Percentiles rank a stretch among this genome's conserved stretches.
phyloP scores from a whole-genome alignment of 2,888 invertebrate species.

The Chrysolina americana region DNA sequence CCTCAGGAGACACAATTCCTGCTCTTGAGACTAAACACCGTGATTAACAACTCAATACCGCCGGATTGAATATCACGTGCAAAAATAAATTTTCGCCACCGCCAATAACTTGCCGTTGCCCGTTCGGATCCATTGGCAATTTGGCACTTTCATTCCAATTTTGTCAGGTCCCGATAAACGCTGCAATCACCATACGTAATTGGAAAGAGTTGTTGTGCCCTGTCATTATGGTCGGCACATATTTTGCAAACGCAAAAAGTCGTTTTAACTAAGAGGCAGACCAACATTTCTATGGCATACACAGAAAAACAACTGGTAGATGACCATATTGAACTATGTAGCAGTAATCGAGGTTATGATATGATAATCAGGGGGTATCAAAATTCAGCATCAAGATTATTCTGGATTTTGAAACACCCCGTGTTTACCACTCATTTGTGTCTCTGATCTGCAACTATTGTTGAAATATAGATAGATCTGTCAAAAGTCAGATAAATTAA shows the following conservation, averaged over 20 bases:
- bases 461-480: too few species aligned
- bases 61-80: constrained; percentile 12
- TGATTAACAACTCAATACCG: constrained; percentile 1
- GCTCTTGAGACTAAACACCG: neutral
- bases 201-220: constrained; percentile 49
- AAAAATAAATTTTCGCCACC: constrained; percentile 24
- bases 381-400: too few species aligned
- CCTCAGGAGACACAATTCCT: too few species aligned
- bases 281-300: too few species aligned
- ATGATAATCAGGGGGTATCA: too few species aligned
- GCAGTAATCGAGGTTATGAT: too few species aligned
- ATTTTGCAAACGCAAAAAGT: constrained; percentile 33
- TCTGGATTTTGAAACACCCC: too few species aligned
- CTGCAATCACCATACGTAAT: constrained; percentile 56
- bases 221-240: constrained; percentile 46
- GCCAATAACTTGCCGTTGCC: constrained; percentile 44
- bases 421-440: too few species aligned
- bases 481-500: too few species aligned
- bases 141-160: constrained; percentile 52
- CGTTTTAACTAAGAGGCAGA: neutral
- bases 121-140: constrained; percentile 48
- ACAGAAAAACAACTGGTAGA: too few species aligned
- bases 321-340: too few species aligned
- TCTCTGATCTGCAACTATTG: too few species aligned
- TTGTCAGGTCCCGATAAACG: constrained; percentile 52